A percentile compares a stretch with the other conserved stretches of the same genome.
Evolutionary conservation across 1,140 invertebrate species (phyloP).

Genomic region (Drosophila erecta): DNA sequence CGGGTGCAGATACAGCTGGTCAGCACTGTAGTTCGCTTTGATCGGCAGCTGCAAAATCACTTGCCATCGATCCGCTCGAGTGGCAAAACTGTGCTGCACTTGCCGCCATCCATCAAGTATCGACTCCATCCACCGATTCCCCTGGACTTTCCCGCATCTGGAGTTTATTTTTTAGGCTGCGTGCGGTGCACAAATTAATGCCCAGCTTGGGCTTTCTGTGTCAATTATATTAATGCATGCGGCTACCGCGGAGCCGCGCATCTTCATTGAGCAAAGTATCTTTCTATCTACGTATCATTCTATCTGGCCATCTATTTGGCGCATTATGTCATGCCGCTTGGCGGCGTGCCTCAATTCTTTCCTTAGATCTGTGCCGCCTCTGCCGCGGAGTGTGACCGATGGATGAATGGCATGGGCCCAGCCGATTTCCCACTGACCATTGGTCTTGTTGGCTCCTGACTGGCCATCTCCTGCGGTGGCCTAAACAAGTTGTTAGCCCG

Average conservation of each 20-base stretch:
- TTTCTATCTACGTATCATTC: conserved; percentile 36
- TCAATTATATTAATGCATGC: conserved; percentile 82
- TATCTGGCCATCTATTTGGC: conserved; percentile 46
- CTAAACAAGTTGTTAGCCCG: conserved; percentile 19
- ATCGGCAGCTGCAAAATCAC: conserved; percentile 74
- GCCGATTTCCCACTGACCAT: not conserved
- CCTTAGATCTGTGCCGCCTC: conserved; percentile 64
- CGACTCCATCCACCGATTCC: conserved; percentile 2
- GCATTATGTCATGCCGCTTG: conserved; percentile 57
- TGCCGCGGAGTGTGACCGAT: conserved; percentile 13
- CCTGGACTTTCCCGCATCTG: not conserved
- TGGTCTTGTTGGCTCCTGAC: not conserved
- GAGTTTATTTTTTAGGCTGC: conserved; percentile 34
- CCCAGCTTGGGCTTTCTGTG: conserved; percentile 70
- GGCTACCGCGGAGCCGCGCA: conserved; percentile 38
- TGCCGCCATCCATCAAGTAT: conserved; percentile 43
- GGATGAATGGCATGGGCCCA: not conserved
- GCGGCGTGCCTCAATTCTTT: conserved; percentile 50
- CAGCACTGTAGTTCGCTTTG: conserved; percentile 37
- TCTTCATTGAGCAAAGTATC: conserved; percentile 32
- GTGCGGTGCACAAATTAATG: conserved; percentile 61
- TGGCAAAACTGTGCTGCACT: conserved; percentile 32
- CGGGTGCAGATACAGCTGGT: conserved; percentile 5
- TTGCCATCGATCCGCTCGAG: conserved; percentile 63
- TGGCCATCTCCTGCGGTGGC: conserved; percentile 34